A percentile compares a stretch with the other conserved stretches of the same genome.
phyloP scores from a whole-genome alignment of 2,797 vertebrate species.

The Dendrocincla tyrannina region DNA sequence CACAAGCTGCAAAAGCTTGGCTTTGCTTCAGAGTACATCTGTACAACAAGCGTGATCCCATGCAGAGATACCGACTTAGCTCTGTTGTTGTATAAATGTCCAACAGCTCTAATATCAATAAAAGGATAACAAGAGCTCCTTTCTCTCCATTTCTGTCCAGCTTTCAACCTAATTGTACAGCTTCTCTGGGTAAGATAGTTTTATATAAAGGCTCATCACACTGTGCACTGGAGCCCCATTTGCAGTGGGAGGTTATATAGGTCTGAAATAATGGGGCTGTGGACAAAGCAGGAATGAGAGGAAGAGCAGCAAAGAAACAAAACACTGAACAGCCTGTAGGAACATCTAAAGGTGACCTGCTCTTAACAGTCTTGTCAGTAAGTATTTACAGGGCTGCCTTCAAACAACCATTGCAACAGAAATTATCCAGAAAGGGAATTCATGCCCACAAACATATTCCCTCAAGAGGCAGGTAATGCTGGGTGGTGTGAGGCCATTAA shows the following conservation, averaged over 20 bases:
- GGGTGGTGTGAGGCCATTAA: not conserved
- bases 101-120: not conserved
- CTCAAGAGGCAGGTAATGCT: not conserved
- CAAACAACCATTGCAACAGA: not conserved
- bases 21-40: not conserved
- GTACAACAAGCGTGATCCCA: not conserved
- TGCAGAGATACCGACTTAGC: not conserved
- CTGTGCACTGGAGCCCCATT: not conserved
- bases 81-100: not conserved
- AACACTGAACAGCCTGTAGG: not conserved
- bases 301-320: not conserved
- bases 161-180: not conserved
- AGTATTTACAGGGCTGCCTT: not conserved
- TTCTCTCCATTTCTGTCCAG: not conserved
- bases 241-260: not conserved
- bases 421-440: not conserved
- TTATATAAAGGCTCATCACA: not conserved
- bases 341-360: not conserved
- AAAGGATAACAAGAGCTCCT: not conserved
- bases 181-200: not conserved
- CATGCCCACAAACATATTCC: not conserved
- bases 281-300: not conserved
- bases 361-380: not conserved
- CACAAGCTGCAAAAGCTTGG: not conserved
- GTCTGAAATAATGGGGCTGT: not conserved